A percentile compares a stretch with the other conserved stretches of the same genome.
These are phyloP conservation scores for Leucopsar rothschildi DNA, from an alignment of 2,113 vertebrate genomes.

Conservation along the genomic window DNA sequence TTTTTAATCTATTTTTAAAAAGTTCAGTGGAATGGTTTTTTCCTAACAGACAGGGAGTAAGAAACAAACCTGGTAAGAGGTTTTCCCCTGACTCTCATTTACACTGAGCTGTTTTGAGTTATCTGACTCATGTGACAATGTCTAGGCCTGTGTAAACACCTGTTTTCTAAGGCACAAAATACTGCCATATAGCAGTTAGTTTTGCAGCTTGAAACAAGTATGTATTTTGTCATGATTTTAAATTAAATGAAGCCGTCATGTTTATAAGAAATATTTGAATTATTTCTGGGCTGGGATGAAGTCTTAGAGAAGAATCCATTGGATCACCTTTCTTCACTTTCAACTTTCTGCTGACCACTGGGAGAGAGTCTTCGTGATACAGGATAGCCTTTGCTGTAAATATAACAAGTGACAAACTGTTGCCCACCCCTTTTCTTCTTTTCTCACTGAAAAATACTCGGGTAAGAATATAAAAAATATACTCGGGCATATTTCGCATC, in stretches of 20 bases:
- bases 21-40: not conserved
- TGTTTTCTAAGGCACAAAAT: not conserved
- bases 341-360: not conserved
- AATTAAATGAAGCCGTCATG: not conserved
- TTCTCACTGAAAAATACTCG: not conserved
- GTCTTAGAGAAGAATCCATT: not conserved
- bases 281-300: not conserved
- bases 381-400: not conserved
- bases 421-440: rapidly evolving
- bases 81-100: not conserved
- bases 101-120: not conserved
- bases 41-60: not conserved
- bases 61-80: not conserved
- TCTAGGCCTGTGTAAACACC: not conserved
- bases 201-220: not conserved
- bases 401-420: not conserved
- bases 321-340: not conserved
- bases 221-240: not conserved
- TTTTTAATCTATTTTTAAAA: not conserved
- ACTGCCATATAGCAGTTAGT: not conserved
- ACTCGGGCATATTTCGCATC: not conserved
- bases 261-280: not conserved
- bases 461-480: too few relatives aligned
- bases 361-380: not conserved
- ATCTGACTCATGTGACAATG: not conserved